A percentile compares a stretch with the other conserved stretches of the same genome.
Conservation (phyloP, 2,888 invertebrate species). For the Limenitis camilla region DNA sequence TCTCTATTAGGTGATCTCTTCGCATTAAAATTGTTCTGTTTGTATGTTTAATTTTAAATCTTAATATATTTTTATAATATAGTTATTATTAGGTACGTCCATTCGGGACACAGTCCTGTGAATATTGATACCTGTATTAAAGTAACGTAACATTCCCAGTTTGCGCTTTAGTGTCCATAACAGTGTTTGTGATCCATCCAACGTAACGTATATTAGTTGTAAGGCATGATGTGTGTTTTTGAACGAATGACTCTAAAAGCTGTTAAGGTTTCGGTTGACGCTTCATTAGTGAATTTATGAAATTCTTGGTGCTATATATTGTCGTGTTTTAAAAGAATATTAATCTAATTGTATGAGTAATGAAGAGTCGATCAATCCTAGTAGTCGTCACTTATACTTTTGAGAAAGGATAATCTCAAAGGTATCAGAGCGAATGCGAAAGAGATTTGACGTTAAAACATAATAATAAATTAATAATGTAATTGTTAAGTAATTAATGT, state of each 20-base stretch:
- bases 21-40: constrained; percentile 54
- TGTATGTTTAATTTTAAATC: constrained; percentile 46
- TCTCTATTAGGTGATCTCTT: constrained; percentile 64
- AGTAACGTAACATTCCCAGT: constrained; percentile 70
- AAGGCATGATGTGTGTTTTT: constrained; percentile 69
- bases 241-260: constrained; percentile 32
- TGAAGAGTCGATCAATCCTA: constrained; percentile 43
- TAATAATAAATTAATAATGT: constrained; percentile 64
- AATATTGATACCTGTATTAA: constrained; percentile 70
- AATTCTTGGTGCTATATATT: constrained; percentile 33
- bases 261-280: constrained; percentile 42
- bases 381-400: constrained; percentile 48
- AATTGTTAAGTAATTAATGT: constrained; percentile 54
- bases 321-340: constrained; percentile 20
- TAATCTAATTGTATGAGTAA: constrained; percentile 23
- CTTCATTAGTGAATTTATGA: constrained; percentile 37
- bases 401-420: constrained; percentile 24
- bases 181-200: constrained; percentile 72
- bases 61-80: constrained; percentile 60
- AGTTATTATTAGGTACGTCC: constrained; percentile 43
- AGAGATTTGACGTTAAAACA: constrained; percentile 40
- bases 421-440: constrained; percentile 12
- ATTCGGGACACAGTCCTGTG: constrained; percentile 43
- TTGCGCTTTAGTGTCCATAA: constrained; percentile 67
- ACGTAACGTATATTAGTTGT: constrained; percentile 55